Percentiles rank a stretch among this genome's conserved stretches.
Evolutionary conservation across 2,113 vertebrate species (phyloP).

Genomic region (Alligator mississippiensis): DNA sequence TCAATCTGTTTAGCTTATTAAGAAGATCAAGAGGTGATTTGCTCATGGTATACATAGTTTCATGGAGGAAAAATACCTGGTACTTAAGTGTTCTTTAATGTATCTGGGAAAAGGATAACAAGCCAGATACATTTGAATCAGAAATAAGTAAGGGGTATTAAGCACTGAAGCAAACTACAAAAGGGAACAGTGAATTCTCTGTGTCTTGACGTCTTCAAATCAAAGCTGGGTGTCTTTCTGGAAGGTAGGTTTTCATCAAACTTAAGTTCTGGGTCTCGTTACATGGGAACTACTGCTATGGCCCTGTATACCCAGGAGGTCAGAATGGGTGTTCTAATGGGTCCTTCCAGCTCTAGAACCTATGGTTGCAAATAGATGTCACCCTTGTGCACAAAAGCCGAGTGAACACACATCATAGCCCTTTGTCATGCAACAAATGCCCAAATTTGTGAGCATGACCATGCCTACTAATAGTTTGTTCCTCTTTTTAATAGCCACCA

Average conservation of each 20-base stretch:
- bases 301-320: background rate
- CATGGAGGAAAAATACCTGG: background rate
- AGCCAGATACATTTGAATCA: background rate
- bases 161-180: background rate
- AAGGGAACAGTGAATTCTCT: background rate
- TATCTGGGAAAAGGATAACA: background rate
- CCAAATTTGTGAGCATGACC: too few relatives aligned
- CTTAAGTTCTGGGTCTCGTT: background rate
- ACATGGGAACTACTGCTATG: background rate
- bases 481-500: too few relatives aligned
- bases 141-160: background rate
- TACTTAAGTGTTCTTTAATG: background rate
- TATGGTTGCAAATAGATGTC: background rate
- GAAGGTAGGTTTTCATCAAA: background rate
- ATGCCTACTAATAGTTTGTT: too few relatives aligned
- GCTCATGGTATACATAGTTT: background rate
- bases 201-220: background rate
- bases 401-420: too few relatives aligned
- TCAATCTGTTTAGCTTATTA: background rate
- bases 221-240: background rate
- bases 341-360: background rate
- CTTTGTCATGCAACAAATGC: too few relatives aligned
- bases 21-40: background rate
- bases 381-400: background rate
- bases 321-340: background rate